phyloP scores from a whole-genome alignment of 1,140 invertebrate genomes.

The Dreissena rostriformis region DNA sequence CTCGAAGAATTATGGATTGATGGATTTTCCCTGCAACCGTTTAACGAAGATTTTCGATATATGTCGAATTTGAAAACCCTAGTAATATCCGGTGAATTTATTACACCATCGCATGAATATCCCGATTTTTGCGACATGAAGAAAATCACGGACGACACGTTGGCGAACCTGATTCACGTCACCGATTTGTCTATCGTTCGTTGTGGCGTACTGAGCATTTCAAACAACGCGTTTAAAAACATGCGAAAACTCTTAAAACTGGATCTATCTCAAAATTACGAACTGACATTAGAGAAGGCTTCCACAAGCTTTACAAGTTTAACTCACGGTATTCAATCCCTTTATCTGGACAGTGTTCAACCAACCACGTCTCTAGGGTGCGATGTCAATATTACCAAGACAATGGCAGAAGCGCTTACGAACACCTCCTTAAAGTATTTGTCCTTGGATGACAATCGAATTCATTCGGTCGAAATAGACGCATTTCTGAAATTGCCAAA shows the following conservation, averaged over 20 bases:
- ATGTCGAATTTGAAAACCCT: too few species aligned
- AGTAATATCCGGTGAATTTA: too few species aligned
- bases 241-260: neutral
- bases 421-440: conserved; percentile 1
- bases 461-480: neutral
- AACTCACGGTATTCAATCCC: neutral
- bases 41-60: too few species aligned
- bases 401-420: neutral
- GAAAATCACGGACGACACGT: too few species aligned
- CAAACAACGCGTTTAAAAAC: too few species aligned
- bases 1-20: too few species aligned
- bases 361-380: neutral
- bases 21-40: too few species aligned
- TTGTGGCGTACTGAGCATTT: too few species aligned
- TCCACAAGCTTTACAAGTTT: conserved; percentile 1
- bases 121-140: too few species aligned
- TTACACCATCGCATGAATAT: too few species aligned
- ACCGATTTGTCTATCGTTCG: too few species aligned
- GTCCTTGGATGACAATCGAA: conserved; percentile 8
- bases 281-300: neutral
- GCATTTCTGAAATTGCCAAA: neutral
- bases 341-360: neutral
- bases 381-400: neutral
- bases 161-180: too few species aligned
- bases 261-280: conserved; percentile 19